Evolutionary conservation across 2,888 invertebrate species (phyloP).

Genomic region (Papilio gigon): DNA sequence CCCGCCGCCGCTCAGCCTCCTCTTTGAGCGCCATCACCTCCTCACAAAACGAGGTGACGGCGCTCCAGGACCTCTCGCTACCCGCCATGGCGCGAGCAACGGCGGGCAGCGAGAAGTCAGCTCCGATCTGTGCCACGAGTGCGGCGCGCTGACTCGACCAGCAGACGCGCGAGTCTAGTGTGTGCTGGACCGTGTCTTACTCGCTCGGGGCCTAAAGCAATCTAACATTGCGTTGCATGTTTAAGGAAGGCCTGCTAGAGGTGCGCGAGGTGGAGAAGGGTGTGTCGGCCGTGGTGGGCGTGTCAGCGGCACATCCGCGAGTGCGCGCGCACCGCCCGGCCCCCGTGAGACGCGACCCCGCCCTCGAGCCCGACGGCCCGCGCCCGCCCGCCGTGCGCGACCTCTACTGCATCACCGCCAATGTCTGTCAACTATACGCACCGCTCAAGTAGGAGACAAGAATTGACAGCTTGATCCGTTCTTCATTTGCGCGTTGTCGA

Average conservation of each 20-base stretch:
- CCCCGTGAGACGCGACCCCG: constrained; percentile 46
- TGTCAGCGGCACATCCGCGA: constrained; percentile 84
- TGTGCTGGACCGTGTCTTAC: too few relatives aligned
- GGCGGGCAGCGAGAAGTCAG: too few relatives aligned
- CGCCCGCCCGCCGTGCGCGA: constrained; percentile 84
- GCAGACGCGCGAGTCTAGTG: too few relatives aligned
- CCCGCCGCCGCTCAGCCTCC: too few relatives aligned
- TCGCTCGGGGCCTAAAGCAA: too few relatives aligned
- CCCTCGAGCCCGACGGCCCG: constrained; percentile 40
- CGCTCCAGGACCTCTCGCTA: too few relatives aligned
- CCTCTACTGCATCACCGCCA: constrained; percentile 86
- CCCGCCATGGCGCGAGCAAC: too few relatives aligned
- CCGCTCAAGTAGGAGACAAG: constrained; percentile 68
- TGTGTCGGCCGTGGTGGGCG: constrained; percentile 88
- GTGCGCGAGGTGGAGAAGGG: constrained; percentile 88
- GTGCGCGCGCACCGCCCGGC: constrained; percentile 60
- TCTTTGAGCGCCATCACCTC: too few relatives aligned
- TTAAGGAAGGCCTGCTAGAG: constrained; percentile 83
- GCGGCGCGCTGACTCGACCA: too few relatives aligned
- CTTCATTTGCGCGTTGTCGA: too few relatives aligned
- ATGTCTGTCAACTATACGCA: constrained; percentile 84
- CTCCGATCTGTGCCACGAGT: too few relatives aligned
- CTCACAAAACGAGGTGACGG: too few relatives aligned
- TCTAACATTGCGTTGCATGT: constrained; percentile 33
- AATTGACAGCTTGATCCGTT: neutral